Evolutionary conservation across 2,888 invertebrate genomes (phyloP), one percentile per base, ranked within the genome.

Genomic region (Phymatocera aterrima): DNA sequence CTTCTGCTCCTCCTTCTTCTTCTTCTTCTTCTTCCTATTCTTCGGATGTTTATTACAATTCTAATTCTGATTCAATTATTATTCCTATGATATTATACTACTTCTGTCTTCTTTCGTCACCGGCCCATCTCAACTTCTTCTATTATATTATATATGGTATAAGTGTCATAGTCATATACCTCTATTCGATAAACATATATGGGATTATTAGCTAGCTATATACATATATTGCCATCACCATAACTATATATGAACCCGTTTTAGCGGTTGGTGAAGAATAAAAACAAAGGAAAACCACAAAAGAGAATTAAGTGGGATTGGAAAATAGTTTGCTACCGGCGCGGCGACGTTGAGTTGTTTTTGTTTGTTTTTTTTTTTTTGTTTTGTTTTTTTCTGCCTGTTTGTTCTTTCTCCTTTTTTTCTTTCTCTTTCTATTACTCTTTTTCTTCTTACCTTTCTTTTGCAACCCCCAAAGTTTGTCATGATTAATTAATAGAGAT

Each of bases 281-380:
- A 48, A 57, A 57, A 28, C 21, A 28, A 57, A 57, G 1, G 3
- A 0, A 21, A 54, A 54, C 6, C 6, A n/a, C 2, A 12, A 12
- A 28, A 15, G n/a, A 18, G 18, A 48, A n/a, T n/a, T 3, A n/a
- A n/a, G n/a, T n/a, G n/a, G n/a, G n/a, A n/a, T 48, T n/a, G 48
- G 18, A 48, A n/a, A 48, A 48, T 5, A n/a, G n/a, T n/a, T n/a
- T n/a, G n/a, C n/a, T n/a, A n/a, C n/a, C n/a, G n/a, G n/a, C n/a
- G n/a, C n/a, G n/a, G n/a, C n/a, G n/a, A n/a, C n/a, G n/a, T n/a
- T n/a, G 3, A n/a, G 3, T 48, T 46, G 3, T 1, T 65, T 18
- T 10, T 1, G 24, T 54, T 78, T 74, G 77, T 48, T 70, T 46
- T 48, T 61, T 80, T 75, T 75, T 43, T 74, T 15, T 75, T 12